Conservation (phyloP, 1,140 invertebrate species). For the Venturia canescens region DNA sequence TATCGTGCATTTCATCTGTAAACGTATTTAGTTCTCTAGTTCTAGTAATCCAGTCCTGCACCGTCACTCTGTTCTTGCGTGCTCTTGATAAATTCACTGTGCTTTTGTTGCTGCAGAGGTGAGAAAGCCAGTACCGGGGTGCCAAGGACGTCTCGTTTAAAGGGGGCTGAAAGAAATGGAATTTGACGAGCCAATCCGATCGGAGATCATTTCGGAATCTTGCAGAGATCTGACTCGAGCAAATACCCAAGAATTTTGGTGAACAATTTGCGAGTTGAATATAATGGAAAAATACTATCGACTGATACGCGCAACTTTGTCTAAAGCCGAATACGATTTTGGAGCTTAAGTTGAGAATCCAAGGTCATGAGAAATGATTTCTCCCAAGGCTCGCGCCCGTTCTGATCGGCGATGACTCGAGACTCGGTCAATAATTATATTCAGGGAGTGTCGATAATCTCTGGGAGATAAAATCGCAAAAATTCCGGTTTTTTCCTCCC, state of each 20-base stretch:
- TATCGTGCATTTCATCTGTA: constrained; percentile 22
- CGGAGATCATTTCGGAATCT: no score
- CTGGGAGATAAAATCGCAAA: neutral
- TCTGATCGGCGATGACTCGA: neutral
- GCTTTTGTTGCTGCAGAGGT: neutral
- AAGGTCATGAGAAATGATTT: neutral
- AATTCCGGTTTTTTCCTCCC: neutral
- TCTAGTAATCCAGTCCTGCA: neutral
- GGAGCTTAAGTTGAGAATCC: neutral
- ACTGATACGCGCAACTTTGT: no score
- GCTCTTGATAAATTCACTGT: constrained; percentile 11
- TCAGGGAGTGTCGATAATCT: constrained; percentile 2
- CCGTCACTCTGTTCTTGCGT: neutral
- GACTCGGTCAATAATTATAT: neutral
- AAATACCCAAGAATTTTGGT: no score
- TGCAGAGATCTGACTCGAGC: no score
- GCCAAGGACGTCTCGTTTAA: constrained; percentile 52
- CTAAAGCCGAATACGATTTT: no score
- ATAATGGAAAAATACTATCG: no score
- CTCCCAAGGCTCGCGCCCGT: neutral
- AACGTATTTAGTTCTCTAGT: constrained; percentile 11
- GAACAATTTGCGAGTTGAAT: no score
- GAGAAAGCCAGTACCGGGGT: constrained; percentile 45
- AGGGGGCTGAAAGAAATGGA: neutral
- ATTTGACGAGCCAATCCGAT: neutral